Conservation (phyloP, 2,888 invertebrate genomes). For the Phaonia tiefii region DNA sequence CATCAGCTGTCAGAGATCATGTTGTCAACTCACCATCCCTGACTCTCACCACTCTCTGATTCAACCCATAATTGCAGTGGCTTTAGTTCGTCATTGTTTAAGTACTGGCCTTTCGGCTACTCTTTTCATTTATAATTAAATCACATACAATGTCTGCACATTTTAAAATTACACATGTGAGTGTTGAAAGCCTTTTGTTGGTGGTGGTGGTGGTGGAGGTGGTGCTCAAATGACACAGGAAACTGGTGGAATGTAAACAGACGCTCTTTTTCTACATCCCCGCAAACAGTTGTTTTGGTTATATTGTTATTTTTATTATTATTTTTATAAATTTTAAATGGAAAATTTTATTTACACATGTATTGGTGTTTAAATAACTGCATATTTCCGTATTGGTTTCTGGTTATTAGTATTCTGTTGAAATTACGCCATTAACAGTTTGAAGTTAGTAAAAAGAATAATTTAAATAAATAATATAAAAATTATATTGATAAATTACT, state of each 20-base stretch:
- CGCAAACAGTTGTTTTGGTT: constrained; percentile 23
- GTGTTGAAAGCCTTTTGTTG: not conserved
- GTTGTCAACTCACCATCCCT: constrained; percentile 11
- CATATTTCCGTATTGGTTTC: constrained; percentile 25
- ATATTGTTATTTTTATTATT: constrained; percentile 7
- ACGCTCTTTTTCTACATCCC: not conserved
- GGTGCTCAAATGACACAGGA: not conserved
- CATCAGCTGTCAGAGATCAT: constrained; percentile 26
- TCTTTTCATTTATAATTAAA: constrained; percentile 30
- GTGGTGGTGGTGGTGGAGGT: not conserved
- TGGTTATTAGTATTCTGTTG: not conserved
- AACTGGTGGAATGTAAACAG: constrained; percentile 16
- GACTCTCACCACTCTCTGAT: not conserved
- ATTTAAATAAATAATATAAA: constrained; percentile 16
- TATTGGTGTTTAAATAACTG: constrained; percentile 36
- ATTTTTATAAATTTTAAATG: constrained; percentile 21
- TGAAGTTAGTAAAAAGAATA: constrained; percentile 30
- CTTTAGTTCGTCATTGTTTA: constrained; percentile 13
- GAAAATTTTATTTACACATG: constrained; percentile 34
- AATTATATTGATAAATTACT: no score
- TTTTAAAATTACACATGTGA: no score
- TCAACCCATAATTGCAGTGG: not conserved
- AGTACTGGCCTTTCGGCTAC: not conserved
- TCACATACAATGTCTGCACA: no score
- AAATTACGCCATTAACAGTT: constrained; percentile 25